Evolutionary conservation across 1,140 invertebrate species (phyloP), one percentile per base, ranked within the genome.

Genomic region (Nephila pilipes): DNA sequence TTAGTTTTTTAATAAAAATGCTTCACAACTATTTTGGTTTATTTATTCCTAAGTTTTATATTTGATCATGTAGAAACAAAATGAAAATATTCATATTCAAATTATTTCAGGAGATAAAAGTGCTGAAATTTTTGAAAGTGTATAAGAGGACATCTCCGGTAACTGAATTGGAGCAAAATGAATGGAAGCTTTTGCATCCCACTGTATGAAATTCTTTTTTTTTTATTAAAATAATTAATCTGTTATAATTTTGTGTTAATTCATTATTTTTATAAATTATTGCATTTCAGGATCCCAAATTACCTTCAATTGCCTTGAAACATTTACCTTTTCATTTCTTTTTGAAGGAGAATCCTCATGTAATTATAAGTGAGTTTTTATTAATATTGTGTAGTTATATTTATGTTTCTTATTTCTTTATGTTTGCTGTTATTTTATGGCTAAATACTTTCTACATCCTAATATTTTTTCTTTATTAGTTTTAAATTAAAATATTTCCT

Each of bases 241-340:
- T 5, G 46, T 80, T 36, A 36, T 80, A 16, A 36, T 80, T 22
- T 32, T 0, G 20, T n/a, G 20, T 81, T 1, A 18, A 5, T n/a
- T 81, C 46, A 8, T 46, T 81, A 55, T 83, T 29, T 25, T 16
- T 18, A 55, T 25, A 55, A 2, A 29, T 14, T 25, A 16, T 14
- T 57, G 36, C 46, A 55, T 57, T 75, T 83, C 29, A 83, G 81
- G n/a, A 83, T 83, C n/a, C 36, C 14, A 57, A 83, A 16, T 22
- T 57, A 25, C 81, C 80, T 25, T 10, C 22, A 57, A 22, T 54
- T 3, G 10, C 81, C 14, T 55, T 22, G 3, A 83, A 83, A 25
- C 46, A 16, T 55, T 83, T 83, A 57, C 81, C 81, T 55, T 83
- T 83, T 22, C 81, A 83, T 83, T 83, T 54, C 22, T 83, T 83